Evolutionary conservation across 2,113 vertebrate genomes (phyloP), one percentile per base, ranked within the genome.

Genomic region (Prochilodus magdalenae): DNA sequence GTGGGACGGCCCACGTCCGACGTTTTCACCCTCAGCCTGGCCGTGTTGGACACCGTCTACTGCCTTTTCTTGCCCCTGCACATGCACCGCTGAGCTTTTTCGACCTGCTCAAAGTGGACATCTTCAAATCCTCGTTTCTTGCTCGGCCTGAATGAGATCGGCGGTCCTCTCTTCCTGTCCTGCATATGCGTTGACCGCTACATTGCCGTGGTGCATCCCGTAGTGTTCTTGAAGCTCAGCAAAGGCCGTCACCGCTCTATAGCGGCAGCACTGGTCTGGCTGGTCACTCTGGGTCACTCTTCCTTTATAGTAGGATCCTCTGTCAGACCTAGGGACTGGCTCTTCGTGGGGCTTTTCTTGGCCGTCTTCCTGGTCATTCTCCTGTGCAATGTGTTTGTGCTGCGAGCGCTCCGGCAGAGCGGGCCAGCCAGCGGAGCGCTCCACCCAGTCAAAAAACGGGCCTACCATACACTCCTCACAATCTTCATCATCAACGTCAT

Each of bases 121-220:
- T 83, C 30, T 7, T 22, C 26, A 10, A 0, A 1, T n/a, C 14
- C 16, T 57, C 51, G 16, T 13, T 80, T 79, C 30, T 27, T 80
- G 16, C 44, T 71, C 0, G 24, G 33, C 4, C 72, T 51, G 14
- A 74, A 60, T n/a, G 72, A 84, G 63, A 44, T 80, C 11, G 40
- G 40, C 8, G 8, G 40, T 44, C 40, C 83, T 5, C 71, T 85
- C 20, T 79, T 85, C 24, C 70, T 85, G 1, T 79, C 57, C 40
- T 78, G 76, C 62, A 26, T 85, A 16, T 44, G 40, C 40, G 11
- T 44, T 44, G 40, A 44, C 40, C 40, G 40, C 40, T 44, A 82
- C 36, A 40, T 40, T 1, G 84, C 84, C 0, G 84, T 82, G 51
- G 47, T 72, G 15, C 79, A 69, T n/a, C 79, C 84, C 40, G 11